Base-by-base conservation (phyloP, 2,113 vertebrate species). In the Protobothrops flavoviridis region DNA sequence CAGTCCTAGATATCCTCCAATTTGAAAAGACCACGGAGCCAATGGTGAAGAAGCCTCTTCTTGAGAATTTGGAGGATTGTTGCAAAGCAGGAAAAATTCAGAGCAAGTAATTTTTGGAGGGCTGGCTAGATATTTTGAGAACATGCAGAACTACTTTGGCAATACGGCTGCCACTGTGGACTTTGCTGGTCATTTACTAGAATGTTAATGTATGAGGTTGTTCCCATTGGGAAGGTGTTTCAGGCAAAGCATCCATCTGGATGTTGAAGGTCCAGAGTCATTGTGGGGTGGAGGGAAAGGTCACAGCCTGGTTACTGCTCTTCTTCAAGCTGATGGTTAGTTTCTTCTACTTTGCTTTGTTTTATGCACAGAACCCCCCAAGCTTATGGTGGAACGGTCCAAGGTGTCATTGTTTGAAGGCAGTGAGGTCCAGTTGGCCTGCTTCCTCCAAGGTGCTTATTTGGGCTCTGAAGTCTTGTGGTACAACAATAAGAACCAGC, bases 391-490 rank as follows among this genome's bases (percentile, higher is more conserved):
- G 0, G 97, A 97, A 86, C 97, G 97, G 52, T 94, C 97, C 17
- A 85, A 94, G 33, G 97, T 98, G 95, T 98, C 97, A 0, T 98
- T 99, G 45, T 98, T 98, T 55, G 98, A 99, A 92, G 98, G 98
- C 0, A 97, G 95, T 15, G 98, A 98, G 61, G 98, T 97, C 0
- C 97, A 97, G 95, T 96, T 99, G 92, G 96, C 96, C 2, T 99
- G 99, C 92, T 96, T 97, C 93, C 97, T 98, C 0, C 98, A 94
- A 94, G 88, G 90, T 39, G 97, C 98, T 92, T 87, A 93, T 0
- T 98, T 98, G 0, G 96, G 96, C 2, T 97, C 95, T 53, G 95
- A 98, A 0, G 96, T 99, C 95, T 97, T 92, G 90, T 99, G 99
- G 99, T 98, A 98, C 85, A 97, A 98, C 94, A 98, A 99, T 90